Conservation (phyloP, 2,113 vertebrate species). For the Cynoglossus semilaevis region DNA sequence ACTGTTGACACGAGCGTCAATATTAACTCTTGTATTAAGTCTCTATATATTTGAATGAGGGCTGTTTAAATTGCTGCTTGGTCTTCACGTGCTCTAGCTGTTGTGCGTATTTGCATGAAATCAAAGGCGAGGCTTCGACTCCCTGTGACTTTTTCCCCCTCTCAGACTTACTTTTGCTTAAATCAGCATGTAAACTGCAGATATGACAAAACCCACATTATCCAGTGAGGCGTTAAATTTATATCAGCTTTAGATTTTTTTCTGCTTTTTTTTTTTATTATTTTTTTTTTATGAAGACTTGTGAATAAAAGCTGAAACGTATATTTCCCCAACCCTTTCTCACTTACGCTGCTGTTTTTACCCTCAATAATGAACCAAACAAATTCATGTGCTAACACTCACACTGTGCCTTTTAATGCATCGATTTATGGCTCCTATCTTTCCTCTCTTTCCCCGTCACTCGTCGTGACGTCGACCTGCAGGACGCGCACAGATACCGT, state of each 20-base stretch:
- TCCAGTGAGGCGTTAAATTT: constrained; percentile 27
- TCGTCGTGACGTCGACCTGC: too few species aligned
- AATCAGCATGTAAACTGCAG: constrained; percentile 49
- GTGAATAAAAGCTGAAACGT: too few species aligned
- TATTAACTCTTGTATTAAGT: too few species aligned
- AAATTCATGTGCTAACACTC: background rate
- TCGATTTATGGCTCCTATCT: too few species aligned
- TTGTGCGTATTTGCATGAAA: constrained; percentile 61
- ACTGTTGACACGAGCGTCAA: too few species aligned
- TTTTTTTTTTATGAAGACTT: constrained; percentile 11
- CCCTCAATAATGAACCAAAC: background rate
- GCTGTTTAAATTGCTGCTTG: too few species aligned
- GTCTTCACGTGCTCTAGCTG: background rate
- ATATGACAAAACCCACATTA: constrained; percentile 35
- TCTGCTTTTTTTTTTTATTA: too few species aligned
- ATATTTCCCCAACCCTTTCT: constrained; percentile 2
- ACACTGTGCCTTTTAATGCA: background rate
- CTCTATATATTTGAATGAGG: too few species aligned
- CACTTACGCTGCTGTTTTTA: too few species aligned
- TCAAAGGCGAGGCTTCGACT: constrained; percentile 41
- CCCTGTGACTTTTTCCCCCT: constrained; percentile 29
- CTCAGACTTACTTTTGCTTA: constrained; percentile 28
- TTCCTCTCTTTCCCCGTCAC: too few species aligned
- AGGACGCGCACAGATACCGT: too few species aligned
- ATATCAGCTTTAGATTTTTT: constrained; percentile 18